These are phyloP conservation scores for Nematolebias whitei DNA, from an alignment of 2,113 vertebrate genomes.

Conservation along the genomic window DNA sequence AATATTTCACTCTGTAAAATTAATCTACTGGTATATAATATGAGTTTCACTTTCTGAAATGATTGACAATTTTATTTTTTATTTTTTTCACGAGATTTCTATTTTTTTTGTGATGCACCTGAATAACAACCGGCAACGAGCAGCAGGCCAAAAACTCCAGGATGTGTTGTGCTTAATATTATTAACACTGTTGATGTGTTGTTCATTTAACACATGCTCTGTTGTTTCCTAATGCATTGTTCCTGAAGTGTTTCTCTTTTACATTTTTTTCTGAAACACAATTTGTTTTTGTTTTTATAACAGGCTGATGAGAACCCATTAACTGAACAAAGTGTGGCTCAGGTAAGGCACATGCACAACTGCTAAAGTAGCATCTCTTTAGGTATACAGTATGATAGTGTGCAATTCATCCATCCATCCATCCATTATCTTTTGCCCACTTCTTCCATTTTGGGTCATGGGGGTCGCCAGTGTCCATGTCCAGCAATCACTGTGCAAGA, in stretches of 20 bases:
- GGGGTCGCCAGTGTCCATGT: too few species aligned
- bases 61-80: too few species aligned
- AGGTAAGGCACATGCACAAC: conserved; percentile 70
- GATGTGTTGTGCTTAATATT: not conserved
- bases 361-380: not conserved
- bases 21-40: too few species aligned
- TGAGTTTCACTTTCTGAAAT: too few species aligned
- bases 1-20: too few species aligned
- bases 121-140: too few species aligned
- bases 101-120: too few species aligned
- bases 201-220: not conserved
- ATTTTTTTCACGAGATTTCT: too few species aligned
- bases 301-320: conserved; percentile 82
- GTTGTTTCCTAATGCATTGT: not conserved
- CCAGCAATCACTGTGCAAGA: too few species aligned
- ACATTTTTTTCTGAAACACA: not conserved
- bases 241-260: conserved; percentile 1
- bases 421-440: too few species aligned
- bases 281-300: conserved; percentile 33
- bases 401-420: too few species aligned
- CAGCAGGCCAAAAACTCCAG: not conserved
- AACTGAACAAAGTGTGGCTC: conserved; percentile 84
- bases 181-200: not conserved
- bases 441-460: too few species aligned
- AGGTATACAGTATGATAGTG: not conserved